Conservation (phyloP, 2,113 vertebrate species). For the Oncorhynchus kisutch region DNA sequence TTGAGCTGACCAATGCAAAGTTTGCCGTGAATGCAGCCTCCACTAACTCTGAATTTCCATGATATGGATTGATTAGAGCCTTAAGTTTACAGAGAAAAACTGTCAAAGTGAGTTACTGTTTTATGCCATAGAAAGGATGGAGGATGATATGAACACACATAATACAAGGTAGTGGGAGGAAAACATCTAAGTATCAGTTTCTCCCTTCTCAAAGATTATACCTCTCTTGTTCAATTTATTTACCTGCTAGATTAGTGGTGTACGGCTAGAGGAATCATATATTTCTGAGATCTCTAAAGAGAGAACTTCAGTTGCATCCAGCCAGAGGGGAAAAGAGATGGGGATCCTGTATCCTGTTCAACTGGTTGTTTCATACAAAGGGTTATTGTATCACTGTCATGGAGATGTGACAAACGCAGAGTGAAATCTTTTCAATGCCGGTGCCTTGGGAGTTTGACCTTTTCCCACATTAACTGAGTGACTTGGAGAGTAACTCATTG, state of each 20-base stretch:
- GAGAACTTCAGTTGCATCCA: not conserved
- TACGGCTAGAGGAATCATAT: not conserved
- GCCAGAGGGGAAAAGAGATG: not conserved
- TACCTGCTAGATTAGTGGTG: not conserved
- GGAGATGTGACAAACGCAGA: slow-evolving; percentile 5
- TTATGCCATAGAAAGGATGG: not conserved
- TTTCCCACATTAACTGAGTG: not conserved
- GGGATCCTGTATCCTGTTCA: slow-evolving; percentile 15
- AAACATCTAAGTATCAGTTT: not conserved
- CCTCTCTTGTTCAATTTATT: not conserved
- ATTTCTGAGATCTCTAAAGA: not conserved
- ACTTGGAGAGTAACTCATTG: too few species aligned
- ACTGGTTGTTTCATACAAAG: slow-evolving; percentile 33
- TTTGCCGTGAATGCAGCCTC: too few species aligned
- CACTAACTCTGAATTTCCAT: too few species aligned
- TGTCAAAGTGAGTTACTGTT: not conserved
- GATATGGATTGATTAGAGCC: not conserved
- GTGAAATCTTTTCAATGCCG: slow-evolving; percentile 28
- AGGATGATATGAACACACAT: not conserved
- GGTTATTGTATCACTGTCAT: slow-evolving; percentile 43
- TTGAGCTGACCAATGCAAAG: too few species aligned
- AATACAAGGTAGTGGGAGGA: not conserved
- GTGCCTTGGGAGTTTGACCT: slow-evolving; percentile 22
- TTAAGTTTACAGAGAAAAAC: not conserved
- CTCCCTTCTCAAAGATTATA: not conserved